Evolutionary conservation across 2,113 vertebrate species (phyloP), one percentile per base, ranked within the genome.

Genomic region (Heliornis fulica): DNA sequence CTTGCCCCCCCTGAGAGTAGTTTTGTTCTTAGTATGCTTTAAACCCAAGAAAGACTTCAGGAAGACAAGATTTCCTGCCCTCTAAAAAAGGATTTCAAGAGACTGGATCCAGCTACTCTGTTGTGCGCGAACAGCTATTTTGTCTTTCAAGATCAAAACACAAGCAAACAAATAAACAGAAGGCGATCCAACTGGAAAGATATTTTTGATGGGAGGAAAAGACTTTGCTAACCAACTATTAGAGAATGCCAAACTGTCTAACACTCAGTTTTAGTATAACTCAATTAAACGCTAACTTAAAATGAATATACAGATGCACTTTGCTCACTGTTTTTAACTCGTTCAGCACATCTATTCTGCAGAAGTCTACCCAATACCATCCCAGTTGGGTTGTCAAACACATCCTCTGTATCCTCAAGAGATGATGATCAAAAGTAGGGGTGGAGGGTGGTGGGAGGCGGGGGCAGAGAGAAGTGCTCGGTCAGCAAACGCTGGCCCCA

Each of bases 131-230:
- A 95, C 85, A 95, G 83, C 69, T 95, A 65, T 92, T 96, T 84
- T 84, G 76, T 94, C 80, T 95, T 95, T 86, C 77, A 57, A 87
- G 72, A 95, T 72, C 86, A 96, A 93, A 96, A 96, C 64, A 92
- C 14, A 38, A 71, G 85, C 76, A 96, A 96, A 93, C 75, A 95
- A 96, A 93, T 54, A 88, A 93, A 95, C 87, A 89, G 68, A 94
- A 87, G 72, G 60, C 4, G 2, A 89, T 94, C 88, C 92, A 94
- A 94, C 72, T 90, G 80, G 69, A 82, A 90, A 83, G 87, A 32
- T 80, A 83, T 68, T 94, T 93, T 94, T 96, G 71, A 93, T 93
- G 34, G 64, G 59, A 91, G 75, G 50, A 65, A 90, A 83, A 93
- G 72, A 75, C 60, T 90, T 92, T 57, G 69, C 72, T 96, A 90